Evolutionary conservation across 2,113 vertebrate species (phyloP).

Genomic region (Mixornis gularis): DNA sequence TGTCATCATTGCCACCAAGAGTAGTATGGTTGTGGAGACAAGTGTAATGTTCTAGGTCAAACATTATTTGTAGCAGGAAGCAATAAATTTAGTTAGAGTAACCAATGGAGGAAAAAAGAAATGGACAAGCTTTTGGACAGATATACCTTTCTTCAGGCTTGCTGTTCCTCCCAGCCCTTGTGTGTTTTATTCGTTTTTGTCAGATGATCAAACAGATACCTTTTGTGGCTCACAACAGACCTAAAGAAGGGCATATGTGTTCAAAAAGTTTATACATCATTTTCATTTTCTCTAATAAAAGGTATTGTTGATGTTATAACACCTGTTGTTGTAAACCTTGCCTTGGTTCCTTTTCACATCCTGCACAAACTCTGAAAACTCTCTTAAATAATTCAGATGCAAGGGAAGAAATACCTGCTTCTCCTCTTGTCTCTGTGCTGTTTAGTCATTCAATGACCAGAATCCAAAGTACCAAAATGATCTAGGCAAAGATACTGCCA

Average conservation of each 20-base stretch:
- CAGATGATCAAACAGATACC: not conserved
- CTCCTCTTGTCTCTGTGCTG: not conserved
- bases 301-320: not conserved
- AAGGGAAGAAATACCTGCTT: not conserved
- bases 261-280: not conserved
- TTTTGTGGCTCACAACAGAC: not conserved
- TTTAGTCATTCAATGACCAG: not conserved
- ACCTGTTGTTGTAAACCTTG: not conserved
- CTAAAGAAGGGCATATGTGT: not conserved
- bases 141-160: not conserved
- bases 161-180: not conserved
- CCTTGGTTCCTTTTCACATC: not conserved
- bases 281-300: not conserved
- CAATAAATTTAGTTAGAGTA: not conserved
- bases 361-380: not conserved
- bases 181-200: not conserved
- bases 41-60: not conserved
- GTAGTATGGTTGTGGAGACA: not conserved
- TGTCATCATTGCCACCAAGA: not conserved
- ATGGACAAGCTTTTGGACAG: not conserved
- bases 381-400: not conserved
- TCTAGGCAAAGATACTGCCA: not conserved
- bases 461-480: not conserved
- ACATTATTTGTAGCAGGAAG: not conserved
- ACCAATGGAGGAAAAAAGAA: not conserved